Conservation (phyloP, 2,888 invertebrate genomes). For the Pyrocoelia pectoralis region DNA sequence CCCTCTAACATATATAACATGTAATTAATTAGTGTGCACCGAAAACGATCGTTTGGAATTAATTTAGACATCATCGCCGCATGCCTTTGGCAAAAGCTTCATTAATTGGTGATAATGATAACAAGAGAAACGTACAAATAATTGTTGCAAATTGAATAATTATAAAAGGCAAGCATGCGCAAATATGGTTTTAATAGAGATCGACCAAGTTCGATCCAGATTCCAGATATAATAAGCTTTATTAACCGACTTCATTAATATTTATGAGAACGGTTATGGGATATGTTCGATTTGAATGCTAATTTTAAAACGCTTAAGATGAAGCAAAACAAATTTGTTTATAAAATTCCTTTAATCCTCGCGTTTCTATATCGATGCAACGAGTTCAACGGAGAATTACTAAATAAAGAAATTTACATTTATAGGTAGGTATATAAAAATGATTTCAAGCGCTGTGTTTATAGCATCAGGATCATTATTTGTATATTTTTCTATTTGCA, state of each 20-base stretch:
- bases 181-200: background rate
- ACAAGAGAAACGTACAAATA: conserved; percentile 37
- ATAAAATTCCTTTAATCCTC: conserved; percentile 4
- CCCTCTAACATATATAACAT: conserved; percentile 34
- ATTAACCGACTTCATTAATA: conserved; percentile 23
- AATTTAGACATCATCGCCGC: conserved; percentile 35
- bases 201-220: conserved; percentile 6
- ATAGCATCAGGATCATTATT: background rate
- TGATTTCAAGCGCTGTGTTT: background rate
- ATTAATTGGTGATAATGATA: conserved; percentile 35
- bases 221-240: conserved; percentile 19
- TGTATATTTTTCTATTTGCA: background rate
- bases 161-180: conserved; percentile 27
- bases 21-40: conserved; percentile 37
- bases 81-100: conserved; percentile 34
- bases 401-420: conserved; percentile 6
- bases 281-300: conserved; percentile 21
- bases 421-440: background rate
- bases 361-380: background rate
- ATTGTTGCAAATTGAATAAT: conserved; percentile 34
- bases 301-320: conserved; percentile 15
- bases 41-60: conserved; percentile 35
- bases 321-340: conserved; percentile 8
- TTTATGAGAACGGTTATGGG: conserved; percentile 24
- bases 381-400: background rate